phyloP scores from a whole-genome alignment of 2,113 vertebrate species.

The Colius striatus region DNA sequence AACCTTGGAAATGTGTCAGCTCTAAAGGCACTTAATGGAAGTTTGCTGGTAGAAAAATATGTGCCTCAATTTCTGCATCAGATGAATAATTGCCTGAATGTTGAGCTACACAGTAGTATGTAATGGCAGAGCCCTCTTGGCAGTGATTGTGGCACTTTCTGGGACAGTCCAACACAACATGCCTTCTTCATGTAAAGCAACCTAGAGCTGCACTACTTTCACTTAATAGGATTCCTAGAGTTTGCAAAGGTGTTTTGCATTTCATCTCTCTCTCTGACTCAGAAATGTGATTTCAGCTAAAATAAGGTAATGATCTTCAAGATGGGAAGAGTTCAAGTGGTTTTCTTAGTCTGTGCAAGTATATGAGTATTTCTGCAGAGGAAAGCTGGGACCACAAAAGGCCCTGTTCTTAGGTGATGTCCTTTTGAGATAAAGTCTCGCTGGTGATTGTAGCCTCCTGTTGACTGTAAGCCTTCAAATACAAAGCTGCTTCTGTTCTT shows the following conservation, averaged over 20 bases:
- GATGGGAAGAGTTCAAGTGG: not conserved
- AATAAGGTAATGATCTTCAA: not conserved
- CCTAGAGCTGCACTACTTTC: not conserved
- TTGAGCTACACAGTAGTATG: accelerated
- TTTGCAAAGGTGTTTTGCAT: not conserved
- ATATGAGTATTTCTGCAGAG: not conserved
- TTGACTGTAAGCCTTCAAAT: not conserved
- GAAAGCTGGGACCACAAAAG: not conserved
- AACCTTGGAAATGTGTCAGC: accelerated
- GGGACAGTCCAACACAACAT: not conserved
- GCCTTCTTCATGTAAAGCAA: not conserved
- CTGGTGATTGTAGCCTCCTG: not conserved
- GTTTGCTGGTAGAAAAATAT: not conserved
- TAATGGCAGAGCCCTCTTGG: accelerated
- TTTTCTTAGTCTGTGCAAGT: not conserved
- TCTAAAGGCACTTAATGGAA: not conserved
- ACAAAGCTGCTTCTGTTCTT: not conserved
- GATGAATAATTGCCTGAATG: not conserved
- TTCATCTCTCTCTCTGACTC: not conserved
- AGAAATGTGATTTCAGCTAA: not conserved
- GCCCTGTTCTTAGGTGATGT: not conserved
- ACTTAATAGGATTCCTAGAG: not conserved
- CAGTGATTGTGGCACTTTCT: accelerated
- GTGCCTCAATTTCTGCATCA: not conserved
- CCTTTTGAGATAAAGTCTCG: not conserved